Percentiles rank a stretch among this genome's conserved stretches.
These are phyloP conservation scores for Liasis olivaceus DNA, from an alignment of 2,797 vertebrate species.

Conservation along the genomic window DNA sequence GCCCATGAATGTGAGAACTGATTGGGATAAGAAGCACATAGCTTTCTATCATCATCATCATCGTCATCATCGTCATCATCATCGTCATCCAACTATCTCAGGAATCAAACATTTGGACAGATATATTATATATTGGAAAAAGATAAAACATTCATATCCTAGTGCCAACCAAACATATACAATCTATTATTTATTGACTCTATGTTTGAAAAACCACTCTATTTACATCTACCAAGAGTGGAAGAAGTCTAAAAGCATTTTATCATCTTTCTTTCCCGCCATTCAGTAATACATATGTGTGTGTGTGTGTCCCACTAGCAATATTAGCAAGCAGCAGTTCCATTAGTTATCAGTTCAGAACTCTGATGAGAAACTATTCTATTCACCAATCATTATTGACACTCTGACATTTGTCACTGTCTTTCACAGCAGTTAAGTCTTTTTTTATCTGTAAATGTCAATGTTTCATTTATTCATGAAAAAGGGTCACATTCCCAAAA, in stretches of 20 bases:
- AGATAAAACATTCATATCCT: not conserved
- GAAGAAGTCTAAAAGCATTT: not conserved
- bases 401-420: conserved; percentile 84
- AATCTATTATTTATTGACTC: not conserved
- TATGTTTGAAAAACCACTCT: conserved; percentile 48
- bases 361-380: conserved; percentile 80
- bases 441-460: conserved; percentile 86
- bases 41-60: not conserved
- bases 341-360: conserved; percentile 73
- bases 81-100: not conserved
- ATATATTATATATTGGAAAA: not conserved
- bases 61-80: not conserved
- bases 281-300: not conserved
- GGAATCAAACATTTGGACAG: not conserved
- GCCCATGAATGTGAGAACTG: not conserved
- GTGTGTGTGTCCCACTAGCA: conserved; percentile 34
- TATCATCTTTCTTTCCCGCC: not conserved
- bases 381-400: conserved; percentile 83
- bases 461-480: conserved; percentile 83
- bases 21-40: not conserved
- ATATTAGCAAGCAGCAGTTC: conserved; percentile 68
- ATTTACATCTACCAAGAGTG: conserved; percentile 55
- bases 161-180: not conserved
- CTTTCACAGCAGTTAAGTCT: conserved; percentile 83
- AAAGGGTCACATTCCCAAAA: conserved; percentile 81